phyloP scores from a whole-genome alignment of 2,888 invertebrate species.

The Halictus quadricinctus region DNA sequence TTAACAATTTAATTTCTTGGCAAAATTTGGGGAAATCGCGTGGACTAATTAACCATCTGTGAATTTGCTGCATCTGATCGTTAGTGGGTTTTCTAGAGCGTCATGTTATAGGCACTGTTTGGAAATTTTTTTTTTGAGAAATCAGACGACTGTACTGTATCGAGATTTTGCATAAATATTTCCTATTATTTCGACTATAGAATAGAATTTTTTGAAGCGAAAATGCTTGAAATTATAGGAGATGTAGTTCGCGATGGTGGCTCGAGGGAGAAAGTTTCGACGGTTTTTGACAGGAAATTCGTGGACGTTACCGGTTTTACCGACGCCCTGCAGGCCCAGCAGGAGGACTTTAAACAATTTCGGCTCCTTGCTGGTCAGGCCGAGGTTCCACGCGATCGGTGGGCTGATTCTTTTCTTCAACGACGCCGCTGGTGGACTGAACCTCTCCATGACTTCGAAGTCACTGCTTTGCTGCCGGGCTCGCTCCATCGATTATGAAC shows the following conservation, averaged over 20 bases:
- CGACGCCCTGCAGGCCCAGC: conserved; percentile 91
- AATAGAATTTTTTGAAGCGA: too few species aligned
- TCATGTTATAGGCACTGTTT: not conserved
- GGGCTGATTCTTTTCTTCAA: conserved; percentile 64
- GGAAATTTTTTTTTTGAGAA: not conserved
- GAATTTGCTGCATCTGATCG: too few species aligned
- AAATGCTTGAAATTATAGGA: too few species aligned
- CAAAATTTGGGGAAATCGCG: too few species aligned
- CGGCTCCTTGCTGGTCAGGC: conserved; percentile 70
- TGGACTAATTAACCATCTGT: too few species aligned
- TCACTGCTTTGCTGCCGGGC: conserved; percentile 48
- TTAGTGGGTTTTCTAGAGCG: too few species aligned
- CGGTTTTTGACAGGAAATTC: not conserved
- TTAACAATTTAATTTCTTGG: too few species aligned
- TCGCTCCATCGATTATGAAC: conserved; percentile 64
- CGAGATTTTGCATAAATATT: too few species aligned
- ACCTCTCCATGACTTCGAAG: conserved; percentile 64
- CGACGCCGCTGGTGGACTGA: conserved; percentile 56
- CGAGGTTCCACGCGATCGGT: conserved; percentile 64
- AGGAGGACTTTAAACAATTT: conserved; percentile 90
- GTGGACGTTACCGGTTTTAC: conserved; percentile 88
- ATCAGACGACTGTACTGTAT: too few species aligned
- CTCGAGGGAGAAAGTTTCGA: not conserved
- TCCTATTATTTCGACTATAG: too few species aligned
- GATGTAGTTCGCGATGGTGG: not conserved